phyloP scores from a whole-genome alignment of 2,888 invertebrate genomes.

The Ectemnius lituratus region DNA sequence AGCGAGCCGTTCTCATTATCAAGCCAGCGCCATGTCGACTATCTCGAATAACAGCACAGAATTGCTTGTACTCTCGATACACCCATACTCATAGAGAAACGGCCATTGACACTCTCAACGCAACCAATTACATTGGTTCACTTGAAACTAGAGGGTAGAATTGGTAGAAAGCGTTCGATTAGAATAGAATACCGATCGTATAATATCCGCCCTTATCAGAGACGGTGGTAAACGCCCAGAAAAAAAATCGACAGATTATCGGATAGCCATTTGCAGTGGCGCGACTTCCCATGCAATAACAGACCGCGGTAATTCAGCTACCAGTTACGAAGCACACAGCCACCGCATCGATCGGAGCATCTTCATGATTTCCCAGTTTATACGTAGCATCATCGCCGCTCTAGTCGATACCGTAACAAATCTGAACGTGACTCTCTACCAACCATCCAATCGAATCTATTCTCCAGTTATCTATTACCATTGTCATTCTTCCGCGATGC shows the following conservation, averaged over 20 bases:
- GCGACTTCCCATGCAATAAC: slow-evolving; percentile 41
- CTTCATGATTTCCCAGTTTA: slow-evolving; percentile 45
- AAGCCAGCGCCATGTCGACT: no score
- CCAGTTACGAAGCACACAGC: slow-evolving; percentile 40
- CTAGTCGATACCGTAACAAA: slow-evolving; percentile 57
- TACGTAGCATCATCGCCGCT: slow-evolving; percentile 31
- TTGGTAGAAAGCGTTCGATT: no score
- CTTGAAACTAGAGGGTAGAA: no score
- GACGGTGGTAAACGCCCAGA: neutral
- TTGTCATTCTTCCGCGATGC: slow-evolving; percentile 74
- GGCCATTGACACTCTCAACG: no score
- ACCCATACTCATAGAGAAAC: no score
- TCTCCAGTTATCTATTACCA: slow-evolving; percentile 74
- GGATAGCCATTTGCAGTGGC: slow-evolving; percentile 21
- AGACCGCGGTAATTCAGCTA: slow-evolving; percentile 41
- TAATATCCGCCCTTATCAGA: neutral
- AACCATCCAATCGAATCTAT: slow-evolving; percentile 42
- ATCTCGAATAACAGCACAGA: no score
- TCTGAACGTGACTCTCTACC: slow-evolving; percentile 55
- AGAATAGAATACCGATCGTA: no score
- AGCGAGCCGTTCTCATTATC: no score
- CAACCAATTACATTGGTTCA: no score
- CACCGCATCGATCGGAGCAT: slow-evolving; percentile 25
- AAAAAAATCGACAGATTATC: slow-evolving; percentile 12
- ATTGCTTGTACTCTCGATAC: no score